Percentiles rank a stretch among this genome's conserved stretches.
Conservation (phyloP, 2,888 invertebrate genomes). For the Thecocarcelia acutangulata region DNA sequence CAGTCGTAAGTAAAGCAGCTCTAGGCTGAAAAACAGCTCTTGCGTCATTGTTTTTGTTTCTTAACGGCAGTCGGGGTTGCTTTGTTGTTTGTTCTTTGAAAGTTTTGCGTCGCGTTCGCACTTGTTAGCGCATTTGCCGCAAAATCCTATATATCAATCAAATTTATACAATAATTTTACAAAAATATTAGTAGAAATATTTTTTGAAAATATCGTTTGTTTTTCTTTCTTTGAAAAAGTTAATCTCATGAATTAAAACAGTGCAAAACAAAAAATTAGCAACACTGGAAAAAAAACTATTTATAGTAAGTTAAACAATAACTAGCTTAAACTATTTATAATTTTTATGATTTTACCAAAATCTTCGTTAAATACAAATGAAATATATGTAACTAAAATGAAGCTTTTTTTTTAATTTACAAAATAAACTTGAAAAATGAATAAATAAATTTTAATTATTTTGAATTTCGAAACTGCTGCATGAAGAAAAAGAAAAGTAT, state of each 20-base stretch:
- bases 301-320: neutral
- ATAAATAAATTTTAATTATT: neutral
- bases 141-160: no score
- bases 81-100: no score
- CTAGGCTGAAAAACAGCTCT: no score
- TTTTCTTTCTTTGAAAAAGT: neutral
- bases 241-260: no score
- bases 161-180: no score
- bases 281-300: slow-evolving; percentile 3
- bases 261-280: neutral
- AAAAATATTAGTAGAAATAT: no score
- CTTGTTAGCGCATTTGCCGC: no score
- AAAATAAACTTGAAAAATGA: slow-evolving; percentile 1
- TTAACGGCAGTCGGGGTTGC: no score
- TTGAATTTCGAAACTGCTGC: neutral
- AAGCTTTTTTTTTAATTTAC: slow-evolving; percentile 3
- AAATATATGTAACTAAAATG: slow-evolving; percentile 6
- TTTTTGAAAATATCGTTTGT: no score
- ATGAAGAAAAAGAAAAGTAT: neutral
- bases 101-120: no score
- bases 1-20: no score
- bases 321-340: slow-evolving; percentile 21
- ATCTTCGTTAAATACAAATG: slow-evolving; percentile 4
- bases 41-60: no score
- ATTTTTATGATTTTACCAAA: slow-evolving; percentile 5